These are phyloP conservation scores for Elgaria multicarinata DNA, from an alignment of 2,113 vertebrate species.

Conservation along the genomic window DNA sequence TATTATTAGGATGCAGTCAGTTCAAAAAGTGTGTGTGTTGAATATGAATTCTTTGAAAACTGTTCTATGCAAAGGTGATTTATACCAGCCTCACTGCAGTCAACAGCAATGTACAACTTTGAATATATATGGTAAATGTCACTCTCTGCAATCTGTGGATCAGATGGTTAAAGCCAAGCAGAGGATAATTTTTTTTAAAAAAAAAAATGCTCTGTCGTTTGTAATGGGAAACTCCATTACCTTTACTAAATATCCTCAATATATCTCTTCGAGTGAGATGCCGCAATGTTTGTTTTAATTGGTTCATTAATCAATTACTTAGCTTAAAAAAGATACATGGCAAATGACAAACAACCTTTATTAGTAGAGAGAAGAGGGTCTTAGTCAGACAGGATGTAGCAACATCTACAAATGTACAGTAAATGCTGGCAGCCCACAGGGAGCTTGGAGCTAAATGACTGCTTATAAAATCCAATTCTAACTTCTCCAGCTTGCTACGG, in stretches of 20 bases:
- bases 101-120: neutral
- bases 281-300: neutral
- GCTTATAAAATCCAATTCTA: slow-evolving; percentile 27
- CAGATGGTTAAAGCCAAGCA: neutral
- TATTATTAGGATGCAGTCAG: neutral
- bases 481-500: neutral
- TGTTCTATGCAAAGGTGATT: neutral
- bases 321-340: neutral
- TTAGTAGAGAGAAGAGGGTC: neutral
- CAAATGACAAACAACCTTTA: neutral
- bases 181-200: too few species aligned
- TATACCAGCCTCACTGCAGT: neutral
- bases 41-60: slow-evolving; percentile 1
- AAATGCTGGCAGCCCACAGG: slow-evolving; percentile 4
- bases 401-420: neutral
- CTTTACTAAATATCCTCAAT: neutral
- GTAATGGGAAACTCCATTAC: neutral
- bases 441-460: neutral
- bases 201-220: neutral
- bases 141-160: neutral
- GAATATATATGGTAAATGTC: neutral
- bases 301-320: slow-evolving; percentile 16
- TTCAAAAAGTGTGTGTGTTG: neutral
- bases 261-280: neutral
- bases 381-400: neutral